Evolutionary conservation across 2,797 vertebrate genomes (phyloP).

Genomic region (Muscicapa comitata): DNA sequence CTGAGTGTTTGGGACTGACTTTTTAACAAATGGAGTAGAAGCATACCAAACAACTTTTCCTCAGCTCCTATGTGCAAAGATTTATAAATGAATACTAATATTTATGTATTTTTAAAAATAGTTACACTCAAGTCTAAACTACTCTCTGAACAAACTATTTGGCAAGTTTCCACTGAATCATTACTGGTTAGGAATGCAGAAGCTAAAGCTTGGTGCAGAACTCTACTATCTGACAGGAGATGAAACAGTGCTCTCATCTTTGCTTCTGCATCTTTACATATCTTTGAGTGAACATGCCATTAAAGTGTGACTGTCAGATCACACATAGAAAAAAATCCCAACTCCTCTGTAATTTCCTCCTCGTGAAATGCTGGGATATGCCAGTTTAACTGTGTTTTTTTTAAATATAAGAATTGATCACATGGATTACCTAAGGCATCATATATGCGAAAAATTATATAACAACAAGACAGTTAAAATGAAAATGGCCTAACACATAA

Average conservation of each 20-base stretch:
- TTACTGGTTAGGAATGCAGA: background rate
- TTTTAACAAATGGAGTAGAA: background rate
- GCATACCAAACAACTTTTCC: background rate
- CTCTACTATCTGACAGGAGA: background rate
- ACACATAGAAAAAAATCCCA: background rate
- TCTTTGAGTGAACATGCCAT: background rate
- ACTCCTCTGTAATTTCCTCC: background rate
- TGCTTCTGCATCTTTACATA: background rate
- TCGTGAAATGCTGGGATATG: background rate
- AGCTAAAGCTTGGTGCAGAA: background rate
- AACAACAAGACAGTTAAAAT: background rate
- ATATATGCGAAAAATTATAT: background rate
- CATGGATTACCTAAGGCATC: background rate
- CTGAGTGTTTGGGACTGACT: background rate
- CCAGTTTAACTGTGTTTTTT: background rate
- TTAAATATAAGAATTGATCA: background rate
- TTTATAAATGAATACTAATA: background rate
- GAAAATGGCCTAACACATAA: background rate
- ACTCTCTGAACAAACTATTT: background rate
- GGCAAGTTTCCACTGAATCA: background rate
- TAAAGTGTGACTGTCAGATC: background rate
- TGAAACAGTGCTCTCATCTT: background rate
- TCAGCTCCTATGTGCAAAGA: background rate
- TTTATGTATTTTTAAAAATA: background rate
- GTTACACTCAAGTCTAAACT: background rate